Evolutionary conservation across 2,888 invertebrate species (phyloP).

Genomic region (Drosophila mettleri): DNA sequence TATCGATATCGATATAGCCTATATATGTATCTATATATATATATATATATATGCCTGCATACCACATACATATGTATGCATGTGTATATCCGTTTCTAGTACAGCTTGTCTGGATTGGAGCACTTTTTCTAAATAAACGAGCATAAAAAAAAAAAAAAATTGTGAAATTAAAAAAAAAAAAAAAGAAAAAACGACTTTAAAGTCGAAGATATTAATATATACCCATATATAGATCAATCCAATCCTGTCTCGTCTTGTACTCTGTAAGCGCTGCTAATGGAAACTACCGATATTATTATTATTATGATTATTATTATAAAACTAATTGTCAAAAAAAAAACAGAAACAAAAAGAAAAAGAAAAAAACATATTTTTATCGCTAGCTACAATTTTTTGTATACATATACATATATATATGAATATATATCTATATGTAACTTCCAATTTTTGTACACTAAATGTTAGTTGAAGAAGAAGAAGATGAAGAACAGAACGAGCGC

Average conservation of each 20-base stretch:
- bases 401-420: slow-evolving; percentile 27
- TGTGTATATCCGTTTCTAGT: slow-evolving; percentile 32
- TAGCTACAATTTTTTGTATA: slow-evolving; percentile 73
- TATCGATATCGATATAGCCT: slow-evolving; percentile 47
- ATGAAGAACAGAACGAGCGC: slow-evolving; percentile 33
- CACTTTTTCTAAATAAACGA: slow-evolving; percentile 28
- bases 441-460: slow-evolving; percentile 77
- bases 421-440: slow-evolving; percentile 52
- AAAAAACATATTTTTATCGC: slow-evolving; percentile 68
- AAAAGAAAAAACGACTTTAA: not conserved
- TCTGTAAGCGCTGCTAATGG: slow-evolving; percentile 53
- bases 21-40: slow-evolving; percentile 35
- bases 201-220: slow-evolving; percentile 3
- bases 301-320: slow-evolving; percentile 40
- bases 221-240: slow-evolving; percentile 22
- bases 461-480: slow-evolving; percentile 57
- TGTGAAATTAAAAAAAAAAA: too few species aligned
- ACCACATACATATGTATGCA: not conserved
- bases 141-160: slow-evolving; percentile 6
- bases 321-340: slow-evolving; percentile 53
- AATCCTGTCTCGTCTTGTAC: slow-evolving; percentile 25
- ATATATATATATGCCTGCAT: slow-evolving; percentile 29
- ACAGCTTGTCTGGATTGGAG: slow-evolving; percentile 36
- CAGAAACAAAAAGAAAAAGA: slow-evolving; percentile 19
- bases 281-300: slow-evolving; percentile 61